Conservation (phyloP, 1,140 invertebrate species). For the Megalopta genalis region DNA sequence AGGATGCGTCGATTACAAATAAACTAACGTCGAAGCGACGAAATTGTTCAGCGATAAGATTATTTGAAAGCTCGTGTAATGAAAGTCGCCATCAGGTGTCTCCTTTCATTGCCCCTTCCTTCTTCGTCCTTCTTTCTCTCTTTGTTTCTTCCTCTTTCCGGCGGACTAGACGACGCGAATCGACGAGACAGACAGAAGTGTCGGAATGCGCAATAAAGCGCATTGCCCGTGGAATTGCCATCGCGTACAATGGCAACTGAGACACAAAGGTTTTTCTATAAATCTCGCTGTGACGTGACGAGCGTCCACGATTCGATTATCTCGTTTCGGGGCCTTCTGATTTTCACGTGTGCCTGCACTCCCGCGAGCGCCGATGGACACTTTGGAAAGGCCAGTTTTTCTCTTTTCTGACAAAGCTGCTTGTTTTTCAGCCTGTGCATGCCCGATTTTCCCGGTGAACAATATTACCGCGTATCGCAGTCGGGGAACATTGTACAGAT, state of each 20-base stretch:
- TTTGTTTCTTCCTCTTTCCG: conserved; percentile 21
- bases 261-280: conserved; percentile 60
- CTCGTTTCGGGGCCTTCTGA: conserved; percentile 11
- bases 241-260: conserved; percentile 44
- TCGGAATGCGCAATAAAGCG: conserved; percentile 63
- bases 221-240: conserved; percentile 16
- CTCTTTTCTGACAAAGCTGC: neutral
- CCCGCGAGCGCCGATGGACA: neutral
- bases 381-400: neutral
- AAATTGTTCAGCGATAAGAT: too few relatives aligned
- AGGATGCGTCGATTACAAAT: too few relatives aligned
- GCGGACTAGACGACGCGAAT: neutral
- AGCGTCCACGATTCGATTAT: conserved; percentile 47
- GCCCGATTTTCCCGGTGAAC: neutral
- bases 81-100: neutral
- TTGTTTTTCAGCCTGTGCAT: neutral
- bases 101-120: neutral
- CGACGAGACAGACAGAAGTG: conserved; percentile 41
- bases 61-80: too few relatives aligned
- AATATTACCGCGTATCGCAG: neutral
- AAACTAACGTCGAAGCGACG: too few relatives aligned
- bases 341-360: conserved; percentile 2
- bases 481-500: neutral
- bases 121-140: neutral
- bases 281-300: conserved; percentile 51